Base-by-base conservation (phyloP, 2,888 invertebrate genomes). In the Idaea dimidiata region DNA sequence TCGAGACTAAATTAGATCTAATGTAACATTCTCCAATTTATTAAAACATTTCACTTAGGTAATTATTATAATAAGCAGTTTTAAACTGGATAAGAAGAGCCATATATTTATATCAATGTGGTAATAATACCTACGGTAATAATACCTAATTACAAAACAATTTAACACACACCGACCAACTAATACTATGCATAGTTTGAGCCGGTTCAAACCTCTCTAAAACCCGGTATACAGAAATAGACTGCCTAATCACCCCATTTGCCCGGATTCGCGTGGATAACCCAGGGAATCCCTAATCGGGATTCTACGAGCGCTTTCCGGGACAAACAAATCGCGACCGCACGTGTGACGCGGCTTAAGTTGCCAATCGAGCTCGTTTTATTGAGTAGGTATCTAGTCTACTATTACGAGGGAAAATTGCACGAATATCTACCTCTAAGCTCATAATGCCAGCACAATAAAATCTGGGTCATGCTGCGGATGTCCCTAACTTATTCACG, bases 171-270 rank as follows among this genome's bases (percentile, higher is more conserved):
- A 10, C 14, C 43, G 3, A 14, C 43, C 14, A 43, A 43, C 43
- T 43, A 43, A 43, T 14, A 43, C 43, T 43, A 43, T 43, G 43
- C 43, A 43, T 43, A 8, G 79, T 81, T 83, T 80, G 77, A 81
- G 77, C 70, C 78, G 75, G 74, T 66, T 80, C 76, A 76, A 80
- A 79, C 78, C 43, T 8, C 43, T 43, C 14, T 43, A 43, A 24
- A 43, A 43, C 43, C 43, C 14, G 43, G 43, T 43, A 43, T 43
- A 43, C 43, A 72, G 74, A 82, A 81, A 79, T 82, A 78, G 76
- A 83, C 82, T 78, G 81, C 80, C 82, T 87, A 87, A 88, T 86
- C 86, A 82, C 75, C 79, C 85, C 84, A 84, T 86, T 86, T 85
- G 75, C 81, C 80, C 79, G 80, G 83, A 81, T 81, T 76, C 76